Percentiles rank a stretch among this genome's conserved stretches.
Conservation (phyloP, 2,888 invertebrate species). For the Luperina nickerlii region DNA sequence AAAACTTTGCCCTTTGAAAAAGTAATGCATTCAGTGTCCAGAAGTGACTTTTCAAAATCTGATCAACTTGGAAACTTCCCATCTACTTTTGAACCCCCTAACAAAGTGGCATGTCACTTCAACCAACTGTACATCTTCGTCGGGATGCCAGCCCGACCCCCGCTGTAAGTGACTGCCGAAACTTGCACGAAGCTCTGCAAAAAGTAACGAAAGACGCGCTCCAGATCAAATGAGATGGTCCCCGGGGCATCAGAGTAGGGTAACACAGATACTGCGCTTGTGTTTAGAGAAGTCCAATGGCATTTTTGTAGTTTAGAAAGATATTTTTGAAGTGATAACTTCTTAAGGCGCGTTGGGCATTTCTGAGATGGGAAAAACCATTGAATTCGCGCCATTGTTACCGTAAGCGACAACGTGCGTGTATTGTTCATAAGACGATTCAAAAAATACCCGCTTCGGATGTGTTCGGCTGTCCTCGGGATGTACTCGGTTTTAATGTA, state of each 20-base stretch:
- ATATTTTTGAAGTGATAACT: background rate
- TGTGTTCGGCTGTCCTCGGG: too few species aligned
- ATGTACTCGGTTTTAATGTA: too few species aligned
- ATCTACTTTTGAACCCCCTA: background rate
- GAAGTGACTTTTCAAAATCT: background rate
- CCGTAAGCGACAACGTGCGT: too few species aligned
- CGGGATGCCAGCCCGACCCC: slow-evolving; percentile 65
- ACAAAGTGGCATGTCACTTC: slow-evolving; percentile 44
- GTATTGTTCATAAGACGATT: too few species aligned
- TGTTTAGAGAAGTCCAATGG: background rate
- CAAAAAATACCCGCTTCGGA: too few species aligned
- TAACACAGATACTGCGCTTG: slow-evolving; percentile 48
- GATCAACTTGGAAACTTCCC: background rate
- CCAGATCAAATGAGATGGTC: slow-evolving; percentile 86
- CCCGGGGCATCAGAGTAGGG: slow-evolving; percentile 71
- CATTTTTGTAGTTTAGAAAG: background rate
- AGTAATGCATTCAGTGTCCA: background rate
- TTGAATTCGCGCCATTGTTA: too few species aligned
- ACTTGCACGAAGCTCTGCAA: slow-evolving; percentile 72
- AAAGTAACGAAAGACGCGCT: slow-evolving; percentile 74
- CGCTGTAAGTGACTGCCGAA: slow-evolving; percentile 73
- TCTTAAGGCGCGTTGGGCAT: too few species aligned
- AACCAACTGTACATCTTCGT: slow-evolving; percentile 40
- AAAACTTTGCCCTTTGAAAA: background rate
- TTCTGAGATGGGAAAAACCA: too few species aligned